Conservation (phyloP, 2,888 invertebrate species). For the Sussaba pulchella region DNA sequence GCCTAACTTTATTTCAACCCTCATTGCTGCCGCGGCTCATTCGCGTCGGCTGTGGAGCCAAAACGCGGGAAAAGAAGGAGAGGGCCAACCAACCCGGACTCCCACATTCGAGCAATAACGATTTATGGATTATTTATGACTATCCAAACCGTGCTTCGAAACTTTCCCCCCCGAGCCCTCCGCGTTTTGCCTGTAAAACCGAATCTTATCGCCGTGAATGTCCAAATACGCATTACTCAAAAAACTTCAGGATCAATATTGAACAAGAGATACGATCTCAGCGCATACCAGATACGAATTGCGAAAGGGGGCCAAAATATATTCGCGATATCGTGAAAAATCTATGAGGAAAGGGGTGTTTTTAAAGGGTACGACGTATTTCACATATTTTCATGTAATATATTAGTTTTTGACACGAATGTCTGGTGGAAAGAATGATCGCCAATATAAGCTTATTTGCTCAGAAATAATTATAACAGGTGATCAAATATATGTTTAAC, state of each 20-base stretch:
- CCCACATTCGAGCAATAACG: constrained; percentile 56
- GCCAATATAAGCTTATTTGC: no score
- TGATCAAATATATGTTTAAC: no score
- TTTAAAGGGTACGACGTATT: no score
- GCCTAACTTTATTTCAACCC: constrained; percentile 60
- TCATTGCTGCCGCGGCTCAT: constrained; percentile 25
- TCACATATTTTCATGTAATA: no score
- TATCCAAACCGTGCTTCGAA: constrained; percentile 41
- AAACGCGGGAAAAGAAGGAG: constrained; percentile 20
- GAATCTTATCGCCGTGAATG: neutral
- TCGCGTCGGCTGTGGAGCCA: constrained; percentile 16
- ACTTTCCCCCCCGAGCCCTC: constrained; percentile 45
- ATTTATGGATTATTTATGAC: constrained; percentile 67
- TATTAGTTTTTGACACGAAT: no score
- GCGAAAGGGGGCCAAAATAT: neutral
- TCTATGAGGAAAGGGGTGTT: no score
- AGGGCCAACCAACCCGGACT: constrained; percentile 7
- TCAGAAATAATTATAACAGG: no score
- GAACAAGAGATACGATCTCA: neutral
- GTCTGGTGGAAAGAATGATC: no score
- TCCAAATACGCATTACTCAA: constrained; percentile 7
- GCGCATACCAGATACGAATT: neutral
- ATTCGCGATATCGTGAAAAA: no score
- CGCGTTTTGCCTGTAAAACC: constrained; percentile 9
- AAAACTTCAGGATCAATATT: neutral